Percentiles rank a stretch among this genome's conserved stretches.
phyloP scores from a whole-genome alignment of 2,888 invertebrate species.

The Megaustenia siamemsis region DNA sequence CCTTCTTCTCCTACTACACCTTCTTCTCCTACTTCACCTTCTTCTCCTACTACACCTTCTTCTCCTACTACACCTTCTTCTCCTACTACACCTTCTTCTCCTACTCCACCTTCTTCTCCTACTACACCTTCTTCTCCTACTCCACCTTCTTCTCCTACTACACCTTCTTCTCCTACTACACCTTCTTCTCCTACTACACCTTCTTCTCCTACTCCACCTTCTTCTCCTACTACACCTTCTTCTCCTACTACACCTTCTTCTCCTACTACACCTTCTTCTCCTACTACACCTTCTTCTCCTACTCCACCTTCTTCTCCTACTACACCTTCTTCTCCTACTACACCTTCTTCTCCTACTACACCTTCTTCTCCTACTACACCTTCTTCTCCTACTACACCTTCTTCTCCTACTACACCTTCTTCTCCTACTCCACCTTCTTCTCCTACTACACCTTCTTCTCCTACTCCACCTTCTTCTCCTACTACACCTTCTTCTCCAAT shows the following conservation, averaged over 20 bases:
- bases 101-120: too few species aligned
- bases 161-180: too few species aligned
- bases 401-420: background rate
- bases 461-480: background rate
- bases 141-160: too few species aligned
- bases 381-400: background rate
- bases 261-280: background rate
- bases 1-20: too few species aligned
- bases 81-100: too few species aligned
- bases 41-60: too few species aligned
- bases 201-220: too few species aligned
- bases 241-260: background rate
- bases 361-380: background rate
- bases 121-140: too few species aligned
- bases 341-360: background rate
- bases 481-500: background rate
- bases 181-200: too few species aligned
- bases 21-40: too few species aligned
- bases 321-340: background rate
- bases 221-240: too few species aligned
- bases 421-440: background rate
- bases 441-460: background rate
- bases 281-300: slow-evolving; percentile 10
- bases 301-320: background rate
- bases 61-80: too few species aligned